Evolutionary conservation across 2,888 invertebrate genomes (phyloP).

Genomic region (Microctonus brassicae): DNA sequence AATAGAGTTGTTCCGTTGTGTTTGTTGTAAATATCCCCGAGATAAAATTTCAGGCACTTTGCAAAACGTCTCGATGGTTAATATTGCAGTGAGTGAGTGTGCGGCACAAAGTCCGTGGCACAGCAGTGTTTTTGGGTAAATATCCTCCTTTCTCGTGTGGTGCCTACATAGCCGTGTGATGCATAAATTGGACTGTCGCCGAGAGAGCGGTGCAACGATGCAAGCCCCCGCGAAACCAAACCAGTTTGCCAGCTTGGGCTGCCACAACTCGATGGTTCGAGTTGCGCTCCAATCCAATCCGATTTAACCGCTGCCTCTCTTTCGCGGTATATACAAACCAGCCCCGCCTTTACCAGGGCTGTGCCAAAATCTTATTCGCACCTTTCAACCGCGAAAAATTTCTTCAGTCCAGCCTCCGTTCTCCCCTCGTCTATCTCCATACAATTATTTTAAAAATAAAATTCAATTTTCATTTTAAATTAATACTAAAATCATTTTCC

Average conservation of each 20-base stretch:
- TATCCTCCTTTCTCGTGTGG: constrained; percentile 58
- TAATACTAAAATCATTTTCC: background rate
- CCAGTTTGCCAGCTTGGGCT: constrained; percentile 61
- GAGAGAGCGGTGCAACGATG: constrained; percentile 67
- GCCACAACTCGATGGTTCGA: constrained; percentile 39
- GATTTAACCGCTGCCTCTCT: constrained; percentile 55
- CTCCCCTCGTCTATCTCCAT: background rate
- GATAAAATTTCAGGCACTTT: constrained; percentile 64
- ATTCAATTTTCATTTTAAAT: background rate
- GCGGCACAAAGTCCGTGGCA: constrained; percentile 44
- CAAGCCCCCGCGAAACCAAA: constrained; percentile 68
- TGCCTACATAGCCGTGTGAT: constrained; percentile 70
- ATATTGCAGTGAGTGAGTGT: constrained; percentile 37
- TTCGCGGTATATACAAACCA: constrained; percentile 34
- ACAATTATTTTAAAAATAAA: background rate
- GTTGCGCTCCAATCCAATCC: constrained; percentile 65
- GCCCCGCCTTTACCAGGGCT: constrained; percentile 48
- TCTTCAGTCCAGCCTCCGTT: constrained; percentile 21
- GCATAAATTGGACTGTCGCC: constrained; percentile 70
- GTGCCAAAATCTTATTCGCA: constrained; percentile 39
- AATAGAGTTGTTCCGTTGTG: background rate
- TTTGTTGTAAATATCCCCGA: constrained; percentile 38
- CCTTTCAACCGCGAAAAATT: constrained; percentile 29
- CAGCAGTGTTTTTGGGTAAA: constrained; percentile 47
- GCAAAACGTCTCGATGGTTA: constrained; percentile 50